Evolutionary conservation across 2,797 vertebrate species (phyloP).

Genomic region (Picus viridis): DNA sequence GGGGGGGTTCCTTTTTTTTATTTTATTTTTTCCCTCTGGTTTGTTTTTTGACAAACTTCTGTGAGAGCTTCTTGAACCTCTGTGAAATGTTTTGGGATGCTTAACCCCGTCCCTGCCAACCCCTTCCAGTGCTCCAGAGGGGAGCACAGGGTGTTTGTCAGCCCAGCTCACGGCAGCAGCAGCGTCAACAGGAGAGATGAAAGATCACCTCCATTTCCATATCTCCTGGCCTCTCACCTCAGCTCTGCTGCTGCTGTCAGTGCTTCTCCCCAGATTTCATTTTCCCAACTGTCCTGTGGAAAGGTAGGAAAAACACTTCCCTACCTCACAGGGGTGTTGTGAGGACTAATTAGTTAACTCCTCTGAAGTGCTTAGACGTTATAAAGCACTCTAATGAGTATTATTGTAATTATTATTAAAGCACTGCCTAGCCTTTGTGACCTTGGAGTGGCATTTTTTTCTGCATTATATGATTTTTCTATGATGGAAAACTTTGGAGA

Average conservation of each 20-base stretch:
- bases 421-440: constrained; percentile 67
- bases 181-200: not conserved
- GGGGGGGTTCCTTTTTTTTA: too few species aligned
- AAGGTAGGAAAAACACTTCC: constrained; percentile 5
- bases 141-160: not conserved
- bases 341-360: constrained; percentile 35
- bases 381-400: constrained; percentile 67
- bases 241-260: not conserved
- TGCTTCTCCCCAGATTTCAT: not conserved
- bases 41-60: constrained; percentile 60
- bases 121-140: constrained; percentile 22
- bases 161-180: not conserved
- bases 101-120: constrained; percentile 17
- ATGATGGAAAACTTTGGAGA: constrained; percentile 54
- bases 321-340: constrained; percentile 11
- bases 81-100: constrained; percentile 64
- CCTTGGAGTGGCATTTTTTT: constrained; percentile 56
- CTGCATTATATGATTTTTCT: constrained; percentile 50
- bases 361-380: constrained; percentile 37
- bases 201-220: not conserved
- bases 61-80: constrained; percentile 74
- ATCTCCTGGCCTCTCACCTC: not conserved
- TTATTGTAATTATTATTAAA: constrained; percentile 50
- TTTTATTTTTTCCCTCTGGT: not conserved
- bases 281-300: not conserved